Evolutionary conservation across 2,888 invertebrate species (phyloP), one percentile per base, ranked within the genome.

Genomic region (Dione vanillae): DNA sequence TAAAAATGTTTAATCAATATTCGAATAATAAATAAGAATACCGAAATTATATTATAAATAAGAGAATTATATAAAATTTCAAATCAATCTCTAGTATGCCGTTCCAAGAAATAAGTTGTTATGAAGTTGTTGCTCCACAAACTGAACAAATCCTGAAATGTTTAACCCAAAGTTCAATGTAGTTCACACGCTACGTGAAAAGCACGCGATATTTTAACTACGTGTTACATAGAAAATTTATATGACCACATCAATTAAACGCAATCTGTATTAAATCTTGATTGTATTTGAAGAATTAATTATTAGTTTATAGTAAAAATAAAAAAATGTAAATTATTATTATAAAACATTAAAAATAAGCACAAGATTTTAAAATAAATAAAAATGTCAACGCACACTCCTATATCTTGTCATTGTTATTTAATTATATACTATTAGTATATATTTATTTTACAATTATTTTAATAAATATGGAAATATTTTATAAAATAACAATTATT

Each of bases 131-230:
- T 27, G 19, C 12, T 27, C 59, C 27, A 64, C 41, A 64, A 51
- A 64, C n/a, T 43, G 56, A 65, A 61, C 43, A 51, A 67, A 64
- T 67, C 67, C 27, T 62, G 19, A 62, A 51, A 45, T 62, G 62
- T 62, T 47, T 16, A 69, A 61, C 43, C 43, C n/a, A 45, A 45
- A 68, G 71, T 74, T 74, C 65, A 69, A 40, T 61, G 37, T 52
- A 14, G 74, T 74, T 69, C 67, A 71, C 69, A 74, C 74, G 74
- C 69, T 37, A 73, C 35, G 11, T 3, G 6, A 61, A 35, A 43
- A 59, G 14, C 69, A 69, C 64, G 73, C 73, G 49, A 73, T 64
- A 43, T 20, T 41, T 35, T 16, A 40, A 61, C 41, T 51, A 65
- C 16, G 41, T 37, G 35, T 41, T 51, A 45, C 35, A 43, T 37